phyloP scores from a whole-genome alignment of 2,888 invertebrate genomes.

The Hypena proboscidalis region DNA sequence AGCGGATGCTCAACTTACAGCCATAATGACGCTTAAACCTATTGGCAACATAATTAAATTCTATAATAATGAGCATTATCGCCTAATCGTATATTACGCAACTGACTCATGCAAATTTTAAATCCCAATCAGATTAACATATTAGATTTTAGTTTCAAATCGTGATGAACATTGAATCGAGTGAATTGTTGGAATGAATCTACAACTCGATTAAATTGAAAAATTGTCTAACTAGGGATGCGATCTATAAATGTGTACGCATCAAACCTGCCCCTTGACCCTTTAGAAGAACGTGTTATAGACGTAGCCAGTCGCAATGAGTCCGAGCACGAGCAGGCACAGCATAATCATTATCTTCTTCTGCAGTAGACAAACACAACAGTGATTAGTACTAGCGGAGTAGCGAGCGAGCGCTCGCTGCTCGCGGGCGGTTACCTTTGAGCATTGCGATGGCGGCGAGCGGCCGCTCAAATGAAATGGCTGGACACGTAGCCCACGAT shows the following conservation, averaged over 20 bases:
- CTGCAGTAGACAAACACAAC: slow-evolving; percentile 87
- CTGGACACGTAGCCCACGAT: slow-evolving; percentile 89
- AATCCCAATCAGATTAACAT: slow-evolving; percentile 46
- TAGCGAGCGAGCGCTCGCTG: slow-evolving; percentile 59
- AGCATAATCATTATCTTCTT: slow-evolving; percentile 98
- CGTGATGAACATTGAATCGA: slow-evolving; percentile 33
- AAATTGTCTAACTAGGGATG: slow-evolving; percentile 65
- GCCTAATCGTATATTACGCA: slow-evolving; percentile 32
- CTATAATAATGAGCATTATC: slow-evolving; percentile 2
- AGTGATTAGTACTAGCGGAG: slow-evolving; percentile 72
- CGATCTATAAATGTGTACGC: slow-evolving; percentile 63
- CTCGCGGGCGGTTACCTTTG: slow-evolving; percentile 17
- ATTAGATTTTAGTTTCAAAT: slow-evolving; percentile 48
- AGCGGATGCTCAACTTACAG: slow-evolving; percentile 33
- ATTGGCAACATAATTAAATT: slow-evolving; percentile 30
- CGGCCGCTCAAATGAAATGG: slow-evolving; percentile 84
- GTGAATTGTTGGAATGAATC: slow-evolving; percentile 27
- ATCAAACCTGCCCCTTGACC: slow-evolving; percentile 80
- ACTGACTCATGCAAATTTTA: slow-evolving; percentile 66
- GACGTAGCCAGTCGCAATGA: slow-evolving; percentile 86
- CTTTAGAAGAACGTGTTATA: slow-evolving; percentile 83
- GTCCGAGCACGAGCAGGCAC: slow-evolving; percentile 92
- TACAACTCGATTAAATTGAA: slow-evolving; percentile 47
- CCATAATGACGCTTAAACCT: slow-evolving; percentile 20
- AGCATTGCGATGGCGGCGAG: no score